These are phyloP conservation scores for Rhyacichthys aspro DNA, from an alignment of 2,797 vertebrate species.

Conservation along the genomic window DNA sequence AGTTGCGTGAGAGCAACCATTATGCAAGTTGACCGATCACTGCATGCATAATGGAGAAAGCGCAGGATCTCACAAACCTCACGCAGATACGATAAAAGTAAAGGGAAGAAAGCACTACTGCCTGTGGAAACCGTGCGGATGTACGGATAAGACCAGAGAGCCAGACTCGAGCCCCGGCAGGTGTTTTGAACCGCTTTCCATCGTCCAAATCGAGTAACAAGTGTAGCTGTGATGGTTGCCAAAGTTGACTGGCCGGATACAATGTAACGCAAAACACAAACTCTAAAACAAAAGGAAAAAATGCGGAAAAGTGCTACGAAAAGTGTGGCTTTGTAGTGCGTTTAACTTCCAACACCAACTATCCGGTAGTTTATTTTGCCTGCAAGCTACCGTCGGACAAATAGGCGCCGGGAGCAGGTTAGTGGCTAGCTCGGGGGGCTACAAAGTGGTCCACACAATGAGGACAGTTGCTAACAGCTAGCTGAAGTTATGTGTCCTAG, in stretches of 20 bases:
- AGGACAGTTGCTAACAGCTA: conserved; percentile 70
- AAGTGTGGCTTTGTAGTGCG: background rate
- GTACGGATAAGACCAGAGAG: background rate
- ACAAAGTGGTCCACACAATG: conserved; percentile 68
- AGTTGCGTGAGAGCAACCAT: conserved; percentile 62
- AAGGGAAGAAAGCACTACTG: background rate
- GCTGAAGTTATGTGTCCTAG: conserved; percentile 71
- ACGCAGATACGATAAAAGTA: background rate
- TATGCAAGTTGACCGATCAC: conserved; percentile 60
- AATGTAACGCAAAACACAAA: conserved; percentile 26
- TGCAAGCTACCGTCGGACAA: conserved; percentile 9
- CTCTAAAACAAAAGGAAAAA: conserved; percentile 27
- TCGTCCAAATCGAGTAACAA: conserved; percentile 62
- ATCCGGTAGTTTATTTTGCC: conserved; percentile 47
- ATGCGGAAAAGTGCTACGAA: background rate
- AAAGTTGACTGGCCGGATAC: conserved; percentile 44
- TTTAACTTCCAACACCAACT: conserved; percentile 13
- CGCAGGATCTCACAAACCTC: conserved; percentile 4
- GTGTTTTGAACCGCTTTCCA: conserved; percentile 39
- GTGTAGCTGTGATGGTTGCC: conserved; percentile 39
- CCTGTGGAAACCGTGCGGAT: background rate
- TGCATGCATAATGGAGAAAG: conserved; percentile 53
- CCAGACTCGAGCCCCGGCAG: conserved; percentile 44
- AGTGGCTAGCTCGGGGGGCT: conserved; percentile 26
- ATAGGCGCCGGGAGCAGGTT: conserved; percentile 39